Evolutionary conservation across 2,888 invertebrate genomes (phyloP).

Genomic region (Zonitis immaculata): DNA sequence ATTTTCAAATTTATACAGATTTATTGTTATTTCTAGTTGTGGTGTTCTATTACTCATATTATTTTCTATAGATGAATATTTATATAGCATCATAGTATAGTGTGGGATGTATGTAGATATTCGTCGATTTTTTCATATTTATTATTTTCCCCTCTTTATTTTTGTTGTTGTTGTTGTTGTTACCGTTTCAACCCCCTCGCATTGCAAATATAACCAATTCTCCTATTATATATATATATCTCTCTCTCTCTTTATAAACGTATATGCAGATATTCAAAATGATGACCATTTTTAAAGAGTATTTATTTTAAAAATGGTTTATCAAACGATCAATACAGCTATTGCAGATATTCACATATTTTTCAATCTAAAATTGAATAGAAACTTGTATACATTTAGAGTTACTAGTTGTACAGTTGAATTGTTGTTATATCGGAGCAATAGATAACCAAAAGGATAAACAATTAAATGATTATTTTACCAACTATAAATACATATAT

Average conservation of each 20-base stretch:
- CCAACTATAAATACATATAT: not conserved
- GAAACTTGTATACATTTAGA: constrained; percentile 1
- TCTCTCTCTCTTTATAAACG: no score
- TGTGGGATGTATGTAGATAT: no score
- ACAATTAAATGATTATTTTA: constrained; percentile 3
- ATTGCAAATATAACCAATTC: no score
- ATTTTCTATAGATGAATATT: constrained; percentile 42
- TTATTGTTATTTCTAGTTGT: constrained; percentile 43
- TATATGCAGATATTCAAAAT: constrained; percentile 9
- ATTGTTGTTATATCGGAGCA: not conserved
- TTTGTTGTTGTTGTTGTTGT: no score
- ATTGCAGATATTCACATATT: constrained; percentile 1
- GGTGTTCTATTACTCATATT: constrained; percentile 36
- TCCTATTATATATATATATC: no score
- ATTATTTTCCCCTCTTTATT: not conserved
- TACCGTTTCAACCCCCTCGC: no score
- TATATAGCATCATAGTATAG: constrained; percentile 35
- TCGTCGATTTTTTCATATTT: not conserved
- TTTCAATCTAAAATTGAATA: constrained; percentile 4
- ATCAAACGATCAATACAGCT: constrained; percentile 15
- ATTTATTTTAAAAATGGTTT: constrained; percentile 16
- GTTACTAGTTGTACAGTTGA: not conserved
- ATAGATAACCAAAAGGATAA: not conserved
- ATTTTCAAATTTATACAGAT: constrained; percentile 33
- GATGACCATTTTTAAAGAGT: constrained; percentile 17